phyloP scores from a whole-genome alignment of 2,113 vertebrate species.

The Semnornis frantzii region DNA sequence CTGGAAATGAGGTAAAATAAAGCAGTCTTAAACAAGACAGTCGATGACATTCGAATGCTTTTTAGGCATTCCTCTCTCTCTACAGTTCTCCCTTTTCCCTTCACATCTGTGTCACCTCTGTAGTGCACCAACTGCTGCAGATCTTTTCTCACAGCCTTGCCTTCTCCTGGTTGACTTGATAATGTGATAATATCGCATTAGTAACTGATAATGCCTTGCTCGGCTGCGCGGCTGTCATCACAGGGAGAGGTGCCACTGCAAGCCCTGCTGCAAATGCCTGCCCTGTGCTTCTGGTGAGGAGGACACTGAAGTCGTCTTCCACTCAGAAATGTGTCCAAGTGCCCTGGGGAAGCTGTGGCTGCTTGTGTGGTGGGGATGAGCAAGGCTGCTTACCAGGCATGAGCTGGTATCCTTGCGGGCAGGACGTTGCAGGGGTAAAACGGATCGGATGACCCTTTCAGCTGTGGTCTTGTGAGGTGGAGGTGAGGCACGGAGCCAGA shows the following conservation, averaged over 20 bases:
- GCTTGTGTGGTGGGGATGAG: background rate
- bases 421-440: background rate
- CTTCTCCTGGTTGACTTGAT: background rate
- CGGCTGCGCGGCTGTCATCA: background rate
- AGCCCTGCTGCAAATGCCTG: background rate
- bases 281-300: background rate
- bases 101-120: background rate
- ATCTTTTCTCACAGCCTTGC: background rate
- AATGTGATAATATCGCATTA: background rate
- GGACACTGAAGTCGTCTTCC: background rate
- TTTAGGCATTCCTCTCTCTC: background rate
- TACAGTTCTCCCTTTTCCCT: background rate
- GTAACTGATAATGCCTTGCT: background rate
- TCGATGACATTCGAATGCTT: background rate
- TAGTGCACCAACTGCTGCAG: background rate
- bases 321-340: background rate
- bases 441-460: accelerated
- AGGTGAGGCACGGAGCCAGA: background rate
- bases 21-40: background rate
- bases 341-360: background rate
- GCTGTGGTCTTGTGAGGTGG: background rate
- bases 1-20: background rate
- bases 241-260: background rate
- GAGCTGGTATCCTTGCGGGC: background rate
- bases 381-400: background rate